Conservation (phyloP, 2,888 invertebrate species). For the Lasioglossum leucozonium region DNA sequence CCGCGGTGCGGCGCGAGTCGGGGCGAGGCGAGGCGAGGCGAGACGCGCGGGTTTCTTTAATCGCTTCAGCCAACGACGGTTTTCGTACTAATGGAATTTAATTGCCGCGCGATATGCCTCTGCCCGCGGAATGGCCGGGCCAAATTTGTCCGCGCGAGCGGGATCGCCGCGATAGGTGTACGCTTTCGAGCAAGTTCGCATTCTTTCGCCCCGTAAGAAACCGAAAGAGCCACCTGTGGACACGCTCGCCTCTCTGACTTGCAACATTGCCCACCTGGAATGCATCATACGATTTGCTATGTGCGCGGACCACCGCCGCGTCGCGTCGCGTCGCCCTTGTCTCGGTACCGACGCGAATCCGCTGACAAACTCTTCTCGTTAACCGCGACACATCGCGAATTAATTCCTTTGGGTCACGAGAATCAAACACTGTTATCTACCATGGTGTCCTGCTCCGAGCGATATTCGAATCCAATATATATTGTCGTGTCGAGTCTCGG, state of each 20-base stretch:
- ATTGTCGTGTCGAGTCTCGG: too few species aligned
- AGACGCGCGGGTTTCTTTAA: conserved; percentile 64
- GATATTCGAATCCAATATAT: too few species aligned
- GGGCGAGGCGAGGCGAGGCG: not conserved
- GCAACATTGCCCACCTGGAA: conserved; percentile 42
- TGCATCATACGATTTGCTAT: conserved; percentile 54
- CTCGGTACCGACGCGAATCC: not conserved
- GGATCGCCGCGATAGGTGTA: conserved; percentile 53
- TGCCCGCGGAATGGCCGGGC: conserved; percentile 29
- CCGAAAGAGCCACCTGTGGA: conserved; percentile 52
- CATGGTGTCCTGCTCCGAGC: too few species aligned
- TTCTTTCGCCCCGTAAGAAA: conserved; percentile 56
- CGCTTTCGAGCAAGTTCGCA: conserved; percentile 56
- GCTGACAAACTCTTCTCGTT: not conserved
- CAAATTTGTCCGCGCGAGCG: conserved; percentile 64
- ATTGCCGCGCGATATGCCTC: conserved; percentile 63
- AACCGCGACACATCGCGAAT: not conserved
- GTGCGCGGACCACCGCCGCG: conserved; percentile 17
- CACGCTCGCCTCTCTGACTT: conserved; percentile 13
- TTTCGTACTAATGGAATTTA: conserved; percentile 56
- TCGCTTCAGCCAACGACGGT: conserved; percentile 40
- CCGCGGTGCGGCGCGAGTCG: conserved; percentile 23
- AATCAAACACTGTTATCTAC: not conserved
- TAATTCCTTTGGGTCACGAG: not conserved
- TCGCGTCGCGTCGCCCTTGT: not conserved